Conservation (phyloP, 2,113 vertebrate species). For the Oplegnathus fasciatus region DNA sequence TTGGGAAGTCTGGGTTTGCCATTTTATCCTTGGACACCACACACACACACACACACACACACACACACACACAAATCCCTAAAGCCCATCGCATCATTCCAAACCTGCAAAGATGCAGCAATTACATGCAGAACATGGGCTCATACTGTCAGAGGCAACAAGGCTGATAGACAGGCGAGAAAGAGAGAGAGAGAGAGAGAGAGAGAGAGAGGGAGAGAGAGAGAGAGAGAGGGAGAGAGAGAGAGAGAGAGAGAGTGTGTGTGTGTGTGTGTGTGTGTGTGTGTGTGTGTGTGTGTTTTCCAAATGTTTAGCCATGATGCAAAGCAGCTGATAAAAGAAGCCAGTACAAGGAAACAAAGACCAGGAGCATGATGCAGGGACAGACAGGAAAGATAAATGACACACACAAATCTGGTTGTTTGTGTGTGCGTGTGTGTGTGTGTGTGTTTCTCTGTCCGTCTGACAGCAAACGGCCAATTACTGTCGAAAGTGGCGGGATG, state of each 20-base stretch:
- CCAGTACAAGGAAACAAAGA: slow-evolving; percentile 69
- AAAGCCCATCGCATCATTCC: slow-evolving; percentile 67
- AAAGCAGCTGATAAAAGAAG: slow-evolving; percentile 72
- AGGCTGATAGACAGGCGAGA: slow-evolving; percentile 57
- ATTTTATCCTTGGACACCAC: slow-evolving; percentile 61
- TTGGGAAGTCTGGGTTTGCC: slow-evolving; percentile 69
- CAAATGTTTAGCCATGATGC: slow-evolving; percentile 63
- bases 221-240: not conserved
- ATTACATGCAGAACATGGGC: slow-evolving; percentile 66
- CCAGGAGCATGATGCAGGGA: slow-evolving; percentile 54
- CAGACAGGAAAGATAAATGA: slow-evolving; percentile 68
- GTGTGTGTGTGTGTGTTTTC: slow-evolving; percentile 26
- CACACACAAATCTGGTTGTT: slow-evolving; percentile 62
- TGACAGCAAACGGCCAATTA: slow-evolving; percentile 82
- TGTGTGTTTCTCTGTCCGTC: slow-evolving; percentile 64
- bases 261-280: not conserved
- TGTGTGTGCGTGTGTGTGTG: slow-evolving; percentile 11
- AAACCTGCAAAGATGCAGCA: slow-evolving; percentile 66
- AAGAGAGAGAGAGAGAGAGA: not conserved
- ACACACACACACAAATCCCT: slow-evolving; percentile 57
- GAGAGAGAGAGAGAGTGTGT: not conserved
- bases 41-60: slow-evolving; percentile 38
- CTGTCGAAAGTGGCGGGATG: slow-evolving; percentile 78
- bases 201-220: not conserved
- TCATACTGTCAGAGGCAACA: slow-evolving; percentile 59